Percentiles rank a stretch among this genome's conserved stretches.
Conservation (phyloP, 2,113 vertebrate genomes). For the Accipiter cooperii region DNA sequence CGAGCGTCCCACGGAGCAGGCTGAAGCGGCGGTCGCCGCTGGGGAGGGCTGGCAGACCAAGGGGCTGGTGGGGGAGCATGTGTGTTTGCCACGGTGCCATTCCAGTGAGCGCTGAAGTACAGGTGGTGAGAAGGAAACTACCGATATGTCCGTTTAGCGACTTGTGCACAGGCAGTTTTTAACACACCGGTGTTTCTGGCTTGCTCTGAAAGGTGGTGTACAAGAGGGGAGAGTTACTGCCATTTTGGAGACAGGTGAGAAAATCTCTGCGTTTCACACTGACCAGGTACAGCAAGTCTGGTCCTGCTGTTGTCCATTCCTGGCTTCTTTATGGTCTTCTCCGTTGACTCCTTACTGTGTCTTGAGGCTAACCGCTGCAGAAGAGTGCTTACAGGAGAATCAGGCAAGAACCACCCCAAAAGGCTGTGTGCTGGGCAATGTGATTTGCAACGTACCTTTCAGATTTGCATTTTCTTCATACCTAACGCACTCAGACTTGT, state of each 20-base stretch:
- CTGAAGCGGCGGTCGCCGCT: rapidly evolving
- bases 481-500: slow-evolving; percentile 1
- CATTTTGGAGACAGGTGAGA: neutral
- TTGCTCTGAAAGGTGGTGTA: neutral
- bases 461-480: slow-evolving; percentile 10
- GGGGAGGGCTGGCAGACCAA: neutral
- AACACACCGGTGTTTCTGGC: neutral
- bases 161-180: neutral
- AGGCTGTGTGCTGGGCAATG: neutral
- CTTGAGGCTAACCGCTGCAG: neutral
- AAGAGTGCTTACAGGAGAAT: neutral
- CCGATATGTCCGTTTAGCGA: neutral
- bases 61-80: rapidly evolving
- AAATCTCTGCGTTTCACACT: neutral
- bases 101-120: rapidly evolving
- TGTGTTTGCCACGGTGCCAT: neutral
- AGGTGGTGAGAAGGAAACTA: neutral
- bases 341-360: neutral
- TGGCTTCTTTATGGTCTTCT: neutral
- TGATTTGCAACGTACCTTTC: neutral
- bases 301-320: neutral
- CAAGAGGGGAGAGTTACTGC: neutral
- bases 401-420: neutral
- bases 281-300: neutral
- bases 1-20: too few relatives aligned